phyloP scores from a whole-genome alignment of 2,888 invertebrate species.

The Drosophila pegasa region DNA sequence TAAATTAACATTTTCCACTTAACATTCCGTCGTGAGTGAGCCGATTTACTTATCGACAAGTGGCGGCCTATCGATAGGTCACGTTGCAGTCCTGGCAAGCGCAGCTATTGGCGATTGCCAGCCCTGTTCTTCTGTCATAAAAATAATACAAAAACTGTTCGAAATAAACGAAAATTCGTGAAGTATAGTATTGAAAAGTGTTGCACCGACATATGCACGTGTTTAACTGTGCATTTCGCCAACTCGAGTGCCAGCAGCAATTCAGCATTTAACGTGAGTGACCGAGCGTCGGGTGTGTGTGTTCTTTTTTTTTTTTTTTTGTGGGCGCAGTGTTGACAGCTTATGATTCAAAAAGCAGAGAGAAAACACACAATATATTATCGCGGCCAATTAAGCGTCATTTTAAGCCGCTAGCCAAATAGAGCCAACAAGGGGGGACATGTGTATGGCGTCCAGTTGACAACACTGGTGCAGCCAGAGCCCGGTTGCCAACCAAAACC shows the following conservation, averaged over 20 bases:
- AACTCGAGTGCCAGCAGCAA: not conserved
- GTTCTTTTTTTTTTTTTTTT: constrained; percentile 6
- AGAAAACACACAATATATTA: not conserved
- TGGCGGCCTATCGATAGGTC: constrained; percentile 13
- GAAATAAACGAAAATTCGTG: constrained; percentile 7
- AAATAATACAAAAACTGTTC: constrained; percentile 45
- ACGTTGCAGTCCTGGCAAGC: constrained; percentile 24
- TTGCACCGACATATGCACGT: not conserved
- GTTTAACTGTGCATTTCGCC: not conserved
- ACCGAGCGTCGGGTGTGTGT: constrained; percentile 18
- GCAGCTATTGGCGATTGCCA: constrained; percentile 43
- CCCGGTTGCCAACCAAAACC: constrained; percentile 12
- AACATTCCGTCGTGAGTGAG: constrained; percentile 11
- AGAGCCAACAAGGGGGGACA: not conserved
- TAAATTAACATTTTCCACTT: constrained; percentile 1
- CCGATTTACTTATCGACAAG: constrained; percentile 16
- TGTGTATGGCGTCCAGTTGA: not conserved
- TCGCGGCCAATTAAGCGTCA: not conserved
- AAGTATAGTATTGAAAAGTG: constrained; percentile 11
- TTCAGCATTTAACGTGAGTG: constrained; percentile 10
- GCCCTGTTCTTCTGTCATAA: constrained; percentile 50
- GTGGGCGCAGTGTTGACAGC: constrained; percentile 29
- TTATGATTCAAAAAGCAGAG: constrained; percentile 18
- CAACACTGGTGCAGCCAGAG: constrained; percentile 7
- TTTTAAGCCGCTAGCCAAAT: not conserved